Percentiles rank a stretch among this genome's conserved stretches.
Conservation (phyloP, 2,113 vertebrate species). For the Opisthocomus hoazin region DNA sequence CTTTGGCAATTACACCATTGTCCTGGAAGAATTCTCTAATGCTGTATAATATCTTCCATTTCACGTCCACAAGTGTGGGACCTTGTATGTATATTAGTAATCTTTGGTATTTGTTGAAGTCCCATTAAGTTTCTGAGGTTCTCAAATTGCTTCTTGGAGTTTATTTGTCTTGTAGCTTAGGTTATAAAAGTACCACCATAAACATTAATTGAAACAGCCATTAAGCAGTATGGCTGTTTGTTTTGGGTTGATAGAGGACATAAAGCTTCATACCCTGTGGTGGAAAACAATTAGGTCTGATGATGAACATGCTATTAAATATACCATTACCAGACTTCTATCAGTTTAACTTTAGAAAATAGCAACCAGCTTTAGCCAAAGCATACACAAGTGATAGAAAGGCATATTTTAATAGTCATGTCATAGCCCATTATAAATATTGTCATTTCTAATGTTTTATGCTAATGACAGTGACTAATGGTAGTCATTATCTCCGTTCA, state of each 20-base stretch:
- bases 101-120: slow-evolving; percentile 4
- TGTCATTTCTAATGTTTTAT: slow-evolving; percentile 44
- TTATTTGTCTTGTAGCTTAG: slow-evolving; percentile 52
- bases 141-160: slow-evolving; percentile 39
- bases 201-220: slow-evolving; percentile 68
- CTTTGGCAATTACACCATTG: not conserved
- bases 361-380: slow-evolving; percentile 46
- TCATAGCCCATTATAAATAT: slow-evolving; percentile 60
- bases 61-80: not conserved
- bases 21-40: not conserved
- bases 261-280: slow-evolving; percentile 61
- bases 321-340: slow-evolving; percentile 32
- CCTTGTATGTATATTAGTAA: not conserved
- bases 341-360: slow-evolving; percentile 28
- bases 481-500: slow-evolving; percentile 60
- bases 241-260: slow-evolving; percentile 61
- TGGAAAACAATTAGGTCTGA: slow-evolving; percentile 65
- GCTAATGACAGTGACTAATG: slow-evolving; percentile 64
- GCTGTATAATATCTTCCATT: not conserved
- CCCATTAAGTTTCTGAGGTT: slow-evolving; percentile 43
- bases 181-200: slow-evolving; percentile 56
- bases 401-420: slow-evolving; percentile 52
- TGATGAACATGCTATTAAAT: slow-evolving; percentile 58
- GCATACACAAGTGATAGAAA: slow-evolving; percentile 18
- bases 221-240: slow-evolving; percentile 60